Evolutionary conservation across 2,888 invertebrate species (phyloP).

Genomic region (Synanthedon formicaeformis): DNA sequence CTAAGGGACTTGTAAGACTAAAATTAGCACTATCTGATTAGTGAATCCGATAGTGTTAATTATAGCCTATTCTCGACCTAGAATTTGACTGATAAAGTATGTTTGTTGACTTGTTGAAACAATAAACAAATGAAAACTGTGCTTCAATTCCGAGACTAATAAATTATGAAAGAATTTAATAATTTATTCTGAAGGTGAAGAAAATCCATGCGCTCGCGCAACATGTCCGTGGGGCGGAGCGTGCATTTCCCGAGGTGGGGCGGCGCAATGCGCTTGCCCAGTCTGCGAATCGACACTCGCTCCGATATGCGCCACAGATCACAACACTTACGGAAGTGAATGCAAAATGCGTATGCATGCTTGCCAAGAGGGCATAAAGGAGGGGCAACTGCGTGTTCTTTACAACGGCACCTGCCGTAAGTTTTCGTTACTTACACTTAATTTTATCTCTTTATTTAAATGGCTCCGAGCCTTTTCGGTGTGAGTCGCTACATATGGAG

Average conservation of each 20-base stretch:
- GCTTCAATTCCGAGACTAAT: neutral
- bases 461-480: no score
- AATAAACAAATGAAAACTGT: no score
- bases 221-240: conserved; percentile 75
- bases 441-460: no score
- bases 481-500: no score
- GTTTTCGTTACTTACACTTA: conserved; percentile 12
- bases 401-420: conserved; percentile 71
- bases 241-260: conserved; percentile 75
- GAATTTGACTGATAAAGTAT: no score
- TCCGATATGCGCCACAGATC: conserved; percentile 81
- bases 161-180: neutral
- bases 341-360: conserved; percentile 86
- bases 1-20: no score
- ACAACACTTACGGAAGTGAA: conserved; percentile 84
- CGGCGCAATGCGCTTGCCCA: conserved; percentile 77
- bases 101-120: no score
- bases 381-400: conserved; percentile 73
- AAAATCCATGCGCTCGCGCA: conserved; percentile 70
- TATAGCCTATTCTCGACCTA: no score
- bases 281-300: conserved; percentile 82
- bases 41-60: no score
- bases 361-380: conserved; percentile 77
- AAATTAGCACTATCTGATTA: no score
- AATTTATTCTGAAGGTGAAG: conserved; percentile 46